Evolutionary conservation across 2,888 invertebrate genomes (phyloP).

Genomic region (Erebia palarica): DNA sequence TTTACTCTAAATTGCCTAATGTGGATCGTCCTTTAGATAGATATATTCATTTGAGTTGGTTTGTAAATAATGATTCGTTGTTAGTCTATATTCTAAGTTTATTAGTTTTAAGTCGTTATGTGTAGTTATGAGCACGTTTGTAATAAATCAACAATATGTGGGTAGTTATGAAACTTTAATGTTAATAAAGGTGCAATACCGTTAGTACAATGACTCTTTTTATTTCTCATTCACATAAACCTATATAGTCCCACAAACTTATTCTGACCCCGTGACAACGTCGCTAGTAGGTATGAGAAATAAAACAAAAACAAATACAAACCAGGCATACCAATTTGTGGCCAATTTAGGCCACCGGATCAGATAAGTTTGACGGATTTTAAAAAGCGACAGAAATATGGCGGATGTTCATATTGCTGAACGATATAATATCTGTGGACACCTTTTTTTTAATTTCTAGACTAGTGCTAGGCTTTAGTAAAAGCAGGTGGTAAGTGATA

Average conservation of each 20-base stretch:
- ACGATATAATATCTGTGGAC: too few species aligned
- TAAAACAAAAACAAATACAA: too few species aligned
- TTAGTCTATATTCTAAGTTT: conserved; percentile 26
- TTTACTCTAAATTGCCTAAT: not conserved
- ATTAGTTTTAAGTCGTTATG: conserved; percentile 53
- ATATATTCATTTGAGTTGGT: conserved; percentile 42
- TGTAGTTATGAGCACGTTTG: conserved; percentile 64
- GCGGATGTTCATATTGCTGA: too few species aligned
- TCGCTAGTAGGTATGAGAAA: too few species aligned
- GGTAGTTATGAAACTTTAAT: conserved; percentile 49
- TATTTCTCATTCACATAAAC: conserved; percentile 2
- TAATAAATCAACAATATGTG: conserved; percentile 70
- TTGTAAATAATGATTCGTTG: conserved; percentile 68
- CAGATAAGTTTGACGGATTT: too few species aligned
- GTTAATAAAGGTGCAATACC: conserved; percentile 69
- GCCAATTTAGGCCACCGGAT: too few species aligned
- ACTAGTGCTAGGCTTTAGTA: too few species aligned
- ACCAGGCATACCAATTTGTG: too few species aligned
- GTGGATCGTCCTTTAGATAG: conserved; percentile 36
- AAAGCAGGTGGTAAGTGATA: too few species aligned
- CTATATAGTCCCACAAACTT: not conserved
- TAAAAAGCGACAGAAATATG: too few species aligned
- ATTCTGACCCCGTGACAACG: too few species aligned
- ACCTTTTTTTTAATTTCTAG: too few species aligned
- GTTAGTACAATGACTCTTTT: conserved; percentile 24